Evolutionary conservation across 2,113 vertebrate genomes (phyloP).

Genomic region (Serinus canaria): DNA sequence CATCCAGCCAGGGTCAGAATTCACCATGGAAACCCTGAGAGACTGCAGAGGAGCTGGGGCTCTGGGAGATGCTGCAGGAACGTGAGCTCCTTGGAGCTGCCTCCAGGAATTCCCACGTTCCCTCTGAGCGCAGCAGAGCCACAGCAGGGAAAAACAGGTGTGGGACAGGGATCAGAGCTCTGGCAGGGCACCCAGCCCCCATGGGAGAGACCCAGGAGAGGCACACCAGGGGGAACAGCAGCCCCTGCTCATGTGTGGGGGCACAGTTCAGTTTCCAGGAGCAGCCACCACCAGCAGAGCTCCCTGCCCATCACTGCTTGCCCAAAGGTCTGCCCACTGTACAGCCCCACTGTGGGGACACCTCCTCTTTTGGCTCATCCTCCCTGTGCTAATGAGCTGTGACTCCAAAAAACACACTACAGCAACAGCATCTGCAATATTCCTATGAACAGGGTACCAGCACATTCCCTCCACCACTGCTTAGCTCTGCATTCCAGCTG

Average conservation of each 20-base stretch:
- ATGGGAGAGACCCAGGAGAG: background rate
- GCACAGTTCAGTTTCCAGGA: background rate
- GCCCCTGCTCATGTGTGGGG: rapidly evolving
- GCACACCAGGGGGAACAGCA: background rate
- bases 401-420: background rate
- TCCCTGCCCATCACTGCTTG: background rate
- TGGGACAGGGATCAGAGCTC: background rate
- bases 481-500: background rate
- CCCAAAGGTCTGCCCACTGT: background rate
- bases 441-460: background rate
- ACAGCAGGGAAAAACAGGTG: background rate
- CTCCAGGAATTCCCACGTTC: background rate
- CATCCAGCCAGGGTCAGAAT: background rate
- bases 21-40: background rate
- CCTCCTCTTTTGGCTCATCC: background rate
- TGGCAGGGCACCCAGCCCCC: background rate
- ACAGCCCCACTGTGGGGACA: background rate
- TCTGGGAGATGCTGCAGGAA: background rate
- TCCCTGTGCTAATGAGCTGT: background rate
- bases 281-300: background rate
- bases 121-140: background rate
- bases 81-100: background rate
- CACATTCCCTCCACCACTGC: background rate
- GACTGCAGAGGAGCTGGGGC: background rate
- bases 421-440: background rate